Base-by-base conservation (phyloP, 2,888 invertebrate genomes). In the Scaptomyza reducta region DNA sequence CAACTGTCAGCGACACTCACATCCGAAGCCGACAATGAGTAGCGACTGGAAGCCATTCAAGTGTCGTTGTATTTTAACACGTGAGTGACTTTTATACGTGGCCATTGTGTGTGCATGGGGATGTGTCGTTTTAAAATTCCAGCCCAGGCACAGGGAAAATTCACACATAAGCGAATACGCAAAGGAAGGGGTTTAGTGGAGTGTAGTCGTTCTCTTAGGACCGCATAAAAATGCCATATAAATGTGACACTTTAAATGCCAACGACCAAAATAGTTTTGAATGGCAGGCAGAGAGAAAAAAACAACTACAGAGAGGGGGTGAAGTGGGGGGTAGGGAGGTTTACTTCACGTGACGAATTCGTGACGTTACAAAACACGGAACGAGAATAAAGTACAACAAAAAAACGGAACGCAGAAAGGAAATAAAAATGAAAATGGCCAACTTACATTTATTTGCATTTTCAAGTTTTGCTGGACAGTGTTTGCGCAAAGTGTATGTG, bases 191-290 rank as follows among this genome's bases (percentile, higher is more conserved):
- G 22, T 50, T 22, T 6, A 9, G 33, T 11, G 35, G 40, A 35
- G 42, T n/a, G 16, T 40, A 38, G 70, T 58, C 56, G 57, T 63
- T 57, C 71, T 75, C 67, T 40, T 53, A 70, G 70, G 55, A 84
- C 68, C 84, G 74, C 56, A 83, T 87, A 87, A 83, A 83, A 87
- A 77, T 85, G 70, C 87, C 87, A 87, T 85, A 79, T 79, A 86
- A 88, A 85, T 87, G 85, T 85, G 85, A 83, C 88, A 87, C 83
- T 85, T 86, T 77, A 85, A 88, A 85, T 88, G 87, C 84, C 87
- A 88, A 83, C 85, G 82, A 86, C 85, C 75, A 80, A 85, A 85
- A 87, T 87, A 87, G 83, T 85, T 81, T 70, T 68, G 72, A 76
- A 59, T 62, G 64, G 57, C 61, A 63, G 63, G 59, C 61, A 63